Evolutionary conservation across 2,888 invertebrate species (phyloP).

Genomic region (Lasioglossum oenotherae): DNA sequence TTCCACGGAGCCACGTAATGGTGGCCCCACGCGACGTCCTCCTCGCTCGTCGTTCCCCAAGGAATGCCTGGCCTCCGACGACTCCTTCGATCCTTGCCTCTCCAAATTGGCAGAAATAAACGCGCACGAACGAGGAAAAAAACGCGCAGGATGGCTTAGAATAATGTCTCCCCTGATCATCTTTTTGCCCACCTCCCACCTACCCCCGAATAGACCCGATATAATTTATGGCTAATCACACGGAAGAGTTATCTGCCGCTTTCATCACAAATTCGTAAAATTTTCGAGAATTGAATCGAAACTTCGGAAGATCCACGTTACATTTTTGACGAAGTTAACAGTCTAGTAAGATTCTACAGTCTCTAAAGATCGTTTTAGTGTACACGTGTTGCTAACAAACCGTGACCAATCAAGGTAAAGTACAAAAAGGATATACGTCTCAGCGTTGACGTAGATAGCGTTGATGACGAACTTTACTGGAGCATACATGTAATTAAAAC

Average conservation of each 20-base stretch:
- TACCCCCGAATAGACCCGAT: background rate
- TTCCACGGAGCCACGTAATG: slow-evolving; percentile 71
- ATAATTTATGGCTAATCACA: slow-evolving; percentile 39
- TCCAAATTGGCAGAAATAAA: slow-evolving; percentile 62
- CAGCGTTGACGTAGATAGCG: background rate
- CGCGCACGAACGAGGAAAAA: slow-evolving; percentile 18
- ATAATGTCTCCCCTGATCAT: slow-evolving; percentile 18
- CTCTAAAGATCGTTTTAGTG: background rate
- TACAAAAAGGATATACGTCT: background rate
- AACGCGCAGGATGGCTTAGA: background rate
- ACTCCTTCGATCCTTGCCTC: slow-evolving; percentile 28
- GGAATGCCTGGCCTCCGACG: slow-evolving; percentile 41
- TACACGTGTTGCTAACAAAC: background rate
- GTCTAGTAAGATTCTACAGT: background rate
- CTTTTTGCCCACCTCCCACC: background rate
- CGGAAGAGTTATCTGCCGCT: slow-evolving; percentile 29
- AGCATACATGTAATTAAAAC: no score
- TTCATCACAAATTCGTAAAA: slow-evolving; percentile 39
- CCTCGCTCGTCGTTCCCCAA: slow-evolving; percentile 35
- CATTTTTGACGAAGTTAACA: background rate
- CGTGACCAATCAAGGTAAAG: background rate
- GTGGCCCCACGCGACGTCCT: slow-evolving; percentile 69
- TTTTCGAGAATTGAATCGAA: background rate
- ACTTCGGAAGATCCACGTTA: no score
- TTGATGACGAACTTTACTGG: no score